Conservation (phyloP, 2,888 invertebrate species). For the Thumatha senex region DNA sequence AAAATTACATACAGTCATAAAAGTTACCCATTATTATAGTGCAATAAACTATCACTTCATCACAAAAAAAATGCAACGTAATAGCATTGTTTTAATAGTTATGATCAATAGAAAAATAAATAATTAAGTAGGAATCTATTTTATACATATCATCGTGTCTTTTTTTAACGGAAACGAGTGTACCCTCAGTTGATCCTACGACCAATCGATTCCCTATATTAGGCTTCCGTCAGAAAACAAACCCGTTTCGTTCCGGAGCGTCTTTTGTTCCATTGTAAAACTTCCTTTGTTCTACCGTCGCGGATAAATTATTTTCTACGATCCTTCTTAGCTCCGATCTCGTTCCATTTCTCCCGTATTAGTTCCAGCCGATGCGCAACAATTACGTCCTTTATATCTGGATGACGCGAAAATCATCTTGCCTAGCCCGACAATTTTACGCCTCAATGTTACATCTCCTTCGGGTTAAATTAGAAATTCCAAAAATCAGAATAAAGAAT, state of each 20-base stretch:
- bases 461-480: conserved; percentile 65
- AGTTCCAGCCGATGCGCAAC: conserved; percentile 82
- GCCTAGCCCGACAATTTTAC: conserved; percentile 76
- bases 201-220: conserved; percentile 77
- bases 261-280: conserved; percentile 77
- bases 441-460: conserved; percentile 69
- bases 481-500: conserved; percentile 45
- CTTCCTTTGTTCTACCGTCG: conserved; percentile 77
- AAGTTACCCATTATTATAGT: no score
- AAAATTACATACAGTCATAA: no score
- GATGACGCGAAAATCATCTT: conserved; percentile 81
- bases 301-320: conserved; percentile 81
- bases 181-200: conserved; percentile 60
- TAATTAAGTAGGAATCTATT: conserved; percentile 8
- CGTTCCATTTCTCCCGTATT: conserved; percentile 81
- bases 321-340: conserved; percentile 77
- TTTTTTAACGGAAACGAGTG: conserved; percentile 59
- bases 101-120: background rate
- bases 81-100: background rate
- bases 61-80: background rate
- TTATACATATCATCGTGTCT: conserved; percentile 39
- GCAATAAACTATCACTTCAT: no score
- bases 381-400: conserved; percentile 80
- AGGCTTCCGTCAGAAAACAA: conserved; percentile 78
- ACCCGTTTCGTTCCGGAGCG: conserved; percentile 64